Percentiles rank a stretch among this genome's conserved stretches.
Evolutionary conservation across 2,797 vertebrate genomes (phyloP).

Genomic region (Scomberomorus guttatus): DNA sequence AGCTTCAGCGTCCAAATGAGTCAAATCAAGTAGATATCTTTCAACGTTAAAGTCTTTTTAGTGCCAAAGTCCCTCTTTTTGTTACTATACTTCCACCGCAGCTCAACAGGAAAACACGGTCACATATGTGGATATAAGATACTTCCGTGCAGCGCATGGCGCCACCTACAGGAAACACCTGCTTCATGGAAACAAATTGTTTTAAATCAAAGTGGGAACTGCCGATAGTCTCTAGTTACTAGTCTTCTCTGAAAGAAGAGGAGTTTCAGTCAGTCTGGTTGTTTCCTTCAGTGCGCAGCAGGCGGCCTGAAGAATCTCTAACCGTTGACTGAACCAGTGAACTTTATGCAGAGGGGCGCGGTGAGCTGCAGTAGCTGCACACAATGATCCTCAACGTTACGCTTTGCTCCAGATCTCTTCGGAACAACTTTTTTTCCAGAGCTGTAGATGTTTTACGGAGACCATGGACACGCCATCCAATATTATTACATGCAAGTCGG

Average conservation of each 20-base stretch:
- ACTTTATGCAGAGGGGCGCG: neutral
- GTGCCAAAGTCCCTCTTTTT: too few species aligned
- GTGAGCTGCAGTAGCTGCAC: neutral
- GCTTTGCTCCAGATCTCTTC: conserved; percentile 34
- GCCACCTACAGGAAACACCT: neutral
- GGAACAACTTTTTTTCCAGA: conserved; percentile 20
- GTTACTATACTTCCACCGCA: too few species aligned
- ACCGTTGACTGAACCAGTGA: too few species aligned
- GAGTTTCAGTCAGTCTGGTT: too few species aligned
- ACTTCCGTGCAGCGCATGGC: neutral
- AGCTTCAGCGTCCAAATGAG: too few species aligned
- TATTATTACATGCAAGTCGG: conserved; percentile 51
- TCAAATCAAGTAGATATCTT: too few species aligned
- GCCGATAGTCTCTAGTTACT: too few species aligned
- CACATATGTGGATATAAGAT: too few species aligned
- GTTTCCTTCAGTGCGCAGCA: neutral
- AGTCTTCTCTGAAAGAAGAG: accelerated
- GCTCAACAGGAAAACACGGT: too few species aligned
- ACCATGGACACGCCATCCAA: conserved; percentile 18
- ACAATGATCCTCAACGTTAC: conserved; percentile 59
- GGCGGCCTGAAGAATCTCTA: neutral
- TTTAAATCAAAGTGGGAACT: conserved; percentile 19
- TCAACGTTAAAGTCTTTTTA: too few species aligned
- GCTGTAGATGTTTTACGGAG: neutral
- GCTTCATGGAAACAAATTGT: neutral